phyloP scores from a whole-genome alignment of 2,797 vertebrate species.

The Typhlichthys eigenmanni region DNA sequence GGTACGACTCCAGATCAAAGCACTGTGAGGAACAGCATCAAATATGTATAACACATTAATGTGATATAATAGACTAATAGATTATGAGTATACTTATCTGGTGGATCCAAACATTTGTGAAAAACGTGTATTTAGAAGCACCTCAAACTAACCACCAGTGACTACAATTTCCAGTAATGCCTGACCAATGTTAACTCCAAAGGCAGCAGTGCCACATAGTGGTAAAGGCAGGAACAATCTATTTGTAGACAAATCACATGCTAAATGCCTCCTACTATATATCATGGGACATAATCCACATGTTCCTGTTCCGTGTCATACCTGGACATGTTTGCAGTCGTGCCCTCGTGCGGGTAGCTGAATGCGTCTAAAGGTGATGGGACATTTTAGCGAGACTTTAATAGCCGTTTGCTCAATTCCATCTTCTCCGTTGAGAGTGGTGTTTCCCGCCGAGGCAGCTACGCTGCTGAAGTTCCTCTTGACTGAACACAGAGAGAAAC shows the following conservation, averaged over 20 bases:
- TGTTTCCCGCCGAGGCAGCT: conserved; percentile 90
- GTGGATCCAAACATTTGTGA: no score
- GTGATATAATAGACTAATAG: neutral
- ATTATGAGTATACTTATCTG: no score
- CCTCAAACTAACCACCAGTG: no score
- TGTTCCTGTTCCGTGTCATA: conserved; percentile 46
- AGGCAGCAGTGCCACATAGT: no score
- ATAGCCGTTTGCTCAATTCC: conserved; percentile 98
- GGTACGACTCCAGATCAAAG: conserved; percentile 96
- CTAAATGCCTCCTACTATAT: neutral
- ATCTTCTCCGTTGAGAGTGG: conserved; percentile 93
- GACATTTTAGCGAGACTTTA: conserved; percentile 98
- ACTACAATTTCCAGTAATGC: no score
- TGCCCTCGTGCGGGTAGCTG: conserved; percentile 96
- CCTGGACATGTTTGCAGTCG: conserved; percentile 98
- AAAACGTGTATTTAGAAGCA: no score
- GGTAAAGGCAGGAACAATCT: neutral
- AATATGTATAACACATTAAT: neutral
- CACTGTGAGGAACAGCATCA: conserved; percentile 76
- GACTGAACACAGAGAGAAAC: conserved; percentile 70
- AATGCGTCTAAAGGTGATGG: conserved; percentile 96
- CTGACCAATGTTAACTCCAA: no score
- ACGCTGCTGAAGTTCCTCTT: conserved; percentile 99
- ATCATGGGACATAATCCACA: no score
- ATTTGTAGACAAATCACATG: neutral